Percentiles rank a stretch among this genome's conserved stretches.
Conservation (phyloP, 2,888 invertebrate species). For the Acanthopleura granulata region DNA sequence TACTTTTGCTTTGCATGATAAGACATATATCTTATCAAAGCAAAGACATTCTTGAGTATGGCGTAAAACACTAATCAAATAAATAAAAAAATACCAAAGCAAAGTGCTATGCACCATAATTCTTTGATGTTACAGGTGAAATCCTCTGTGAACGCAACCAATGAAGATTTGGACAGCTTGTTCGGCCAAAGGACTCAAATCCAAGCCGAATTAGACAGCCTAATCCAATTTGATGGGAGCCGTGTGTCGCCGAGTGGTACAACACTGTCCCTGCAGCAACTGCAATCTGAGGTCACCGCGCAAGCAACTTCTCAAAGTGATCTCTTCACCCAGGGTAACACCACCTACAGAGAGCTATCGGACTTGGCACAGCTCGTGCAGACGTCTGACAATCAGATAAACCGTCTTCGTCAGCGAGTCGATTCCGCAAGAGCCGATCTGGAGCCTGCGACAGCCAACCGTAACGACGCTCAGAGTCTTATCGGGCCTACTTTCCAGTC, state of each 20-base stretch:
- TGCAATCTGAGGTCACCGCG: neutral
- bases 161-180: neutral
- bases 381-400: neutral
- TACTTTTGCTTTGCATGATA: no score
- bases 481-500: neutral
- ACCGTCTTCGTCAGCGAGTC: neutral
- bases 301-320: neutral
- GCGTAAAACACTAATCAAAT: no score
- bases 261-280: neutral
- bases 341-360: neutral
- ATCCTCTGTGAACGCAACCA: neutral
- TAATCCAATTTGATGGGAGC: neutral
- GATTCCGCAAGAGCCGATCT: neutral
- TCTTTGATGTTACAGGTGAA: no score
- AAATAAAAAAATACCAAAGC: no score
- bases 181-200: neutral
- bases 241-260: neutral
- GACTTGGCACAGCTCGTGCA: neutral
- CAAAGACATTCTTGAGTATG: no score
- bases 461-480: neutral
- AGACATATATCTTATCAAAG: no score
- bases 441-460: neutral
- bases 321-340: neutral
- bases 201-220: neutral
- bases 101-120: no score